Base-by-base conservation (phyloP, 2,888 invertebrate genomes). In the Perizoma affinitatum region DNA sequence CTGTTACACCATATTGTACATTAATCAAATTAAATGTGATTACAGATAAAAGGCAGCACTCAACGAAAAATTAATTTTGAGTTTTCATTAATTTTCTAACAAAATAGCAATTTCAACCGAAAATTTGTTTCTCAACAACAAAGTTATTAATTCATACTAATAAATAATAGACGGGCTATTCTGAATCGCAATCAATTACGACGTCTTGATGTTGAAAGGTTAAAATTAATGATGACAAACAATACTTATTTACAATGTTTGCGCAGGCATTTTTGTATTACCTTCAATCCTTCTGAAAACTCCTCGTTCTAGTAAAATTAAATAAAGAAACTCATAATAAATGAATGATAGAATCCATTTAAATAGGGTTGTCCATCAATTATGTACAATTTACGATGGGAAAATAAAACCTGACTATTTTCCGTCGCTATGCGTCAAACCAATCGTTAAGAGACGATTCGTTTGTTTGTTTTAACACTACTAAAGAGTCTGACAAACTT, bases 1-100 rank as follows among this genome's bases (percentile, higher is more conserved):
- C 43, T 52, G 8, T 48, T 44, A 62, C 40, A 41, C 36, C 34
- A 58, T 53, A 61, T 59, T 59, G 61, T 62, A 67, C 43, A 65
- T 64, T 61, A 62, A 70, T 69, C 65, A 48, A 63, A 65, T 58
- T 42, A 58, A 60, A 54, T 61, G 60, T 65, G 58, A 64, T 56
- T 63, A 49, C 45, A 54, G 61, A 63, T 64, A 65, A 66, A 69
- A 60, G 51, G 46, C 55, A 52, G 53, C 64, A 60, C 65, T 69
- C 61, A 62, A 53, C 68, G 34, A 63, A 67, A 69, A 69, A 64
- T 69, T 71, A 73, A 73, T 73, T 68, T 70, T 48, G 61, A 67
- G 69, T 68, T 67, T 61, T 68, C 68, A 72, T 73, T 69, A 71
- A 72, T 73, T 68, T 69, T 55, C 50, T 63, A 67, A 70, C 70